Evolutionary conservation across 2,888 invertebrate genomes (phyloP).

Genomic region (Xestia sexstrigata): DNA sequence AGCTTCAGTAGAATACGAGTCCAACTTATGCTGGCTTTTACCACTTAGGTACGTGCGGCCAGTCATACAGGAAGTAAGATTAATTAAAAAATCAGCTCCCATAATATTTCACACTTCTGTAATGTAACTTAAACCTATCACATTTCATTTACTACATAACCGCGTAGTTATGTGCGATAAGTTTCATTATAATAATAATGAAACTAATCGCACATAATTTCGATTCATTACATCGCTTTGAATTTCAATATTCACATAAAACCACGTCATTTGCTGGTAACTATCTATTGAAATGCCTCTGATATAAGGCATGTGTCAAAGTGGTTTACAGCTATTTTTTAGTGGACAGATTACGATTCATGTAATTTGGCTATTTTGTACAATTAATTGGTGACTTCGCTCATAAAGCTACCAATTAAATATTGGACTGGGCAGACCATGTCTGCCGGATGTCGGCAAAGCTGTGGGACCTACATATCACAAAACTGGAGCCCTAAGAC

Average conservation of each 20-base stretch:
- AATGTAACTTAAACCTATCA: not conserved
- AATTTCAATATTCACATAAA: constrained; percentile 20
- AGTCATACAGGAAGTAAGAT: not conserved
- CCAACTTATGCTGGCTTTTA: not conserved
- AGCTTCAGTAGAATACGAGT: not conserved
- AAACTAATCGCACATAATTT: constrained; percentile 2
- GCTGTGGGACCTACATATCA: too few species aligned
- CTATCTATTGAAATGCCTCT: constrained; percentile 16
- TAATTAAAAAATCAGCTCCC: not conserved
- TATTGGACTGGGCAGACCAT: too few species aligned
- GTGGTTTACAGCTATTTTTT: not conserved
- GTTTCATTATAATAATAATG: too few species aligned
- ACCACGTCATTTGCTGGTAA: constrained; percentile 16
- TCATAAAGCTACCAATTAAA: too few species aligned
- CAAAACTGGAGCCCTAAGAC: too few species aligned
- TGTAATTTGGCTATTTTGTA: not conserved
- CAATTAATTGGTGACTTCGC: not conserved
- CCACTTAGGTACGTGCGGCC: not conserved
- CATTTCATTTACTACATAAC: constrained; percentile 9
- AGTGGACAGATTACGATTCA: not conserved
- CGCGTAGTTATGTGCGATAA: too few species aligned
- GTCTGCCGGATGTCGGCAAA: too few species aligned
- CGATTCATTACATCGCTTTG: constrained; percentile 19
- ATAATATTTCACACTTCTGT: constrained; percentile 3
- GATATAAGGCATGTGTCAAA: not conserved